These are phyloP conservation scores for Drosophila robusta DNA, from an alignment of 2,888 invertebrate species.

Conservation along the genomic window DNA sequence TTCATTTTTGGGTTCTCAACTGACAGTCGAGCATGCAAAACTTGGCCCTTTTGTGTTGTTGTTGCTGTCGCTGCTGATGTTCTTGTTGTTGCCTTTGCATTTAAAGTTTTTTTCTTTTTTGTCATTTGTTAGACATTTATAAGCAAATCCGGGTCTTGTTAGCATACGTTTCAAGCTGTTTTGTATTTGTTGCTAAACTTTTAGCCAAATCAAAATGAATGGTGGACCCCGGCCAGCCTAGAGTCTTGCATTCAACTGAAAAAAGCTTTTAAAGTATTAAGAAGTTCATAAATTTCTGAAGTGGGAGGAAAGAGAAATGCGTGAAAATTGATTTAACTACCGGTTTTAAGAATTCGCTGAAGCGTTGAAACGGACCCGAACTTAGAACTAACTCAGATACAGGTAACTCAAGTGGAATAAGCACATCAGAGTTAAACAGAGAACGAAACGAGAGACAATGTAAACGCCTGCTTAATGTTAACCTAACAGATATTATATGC, in stretches of 20 bases:
- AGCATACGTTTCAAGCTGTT: slow-evolving; percentile 48
- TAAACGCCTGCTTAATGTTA: neutral
- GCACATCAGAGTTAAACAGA: neutral
- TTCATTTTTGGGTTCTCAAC: slow-evolving; percentile 20
- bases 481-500: slow-evolving; percentile 6
- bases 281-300: slow-evolving; percentile 60
- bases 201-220: slow-evolving; percentile 63
- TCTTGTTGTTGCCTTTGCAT: slow-evolving; percentile 32
- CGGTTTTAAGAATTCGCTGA: slow-evolving; percentile 28
- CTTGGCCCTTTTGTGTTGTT: slow-evolving; percentile 44
- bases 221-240: slow-evolving; percentile 19
- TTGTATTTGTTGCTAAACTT: slow-evolving; percentile 52
- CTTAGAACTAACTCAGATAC: slow-evolving; percentile 1
- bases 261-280: slow-evolving; percentile 72
- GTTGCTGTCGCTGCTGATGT: slow-evolving; percentile 25
- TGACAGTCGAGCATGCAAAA: slow-evolving; percentile 41
- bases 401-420: slow-evolving; percentile 38
- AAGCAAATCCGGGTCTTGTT: slow-evolving; percentile 65
- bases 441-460: slow-evolving; percentile 3
- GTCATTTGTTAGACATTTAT: slow-evolving; percentile 76
- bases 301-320: slow-evolving; percentile 17
- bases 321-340: slow-evolving; percentile 44
- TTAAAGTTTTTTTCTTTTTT: slow-evolving; percentile 21
- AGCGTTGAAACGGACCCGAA: slow-evolving; percentile 20
- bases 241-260: slow-evolving; percentile 40